Evolutionary conservation across 2,113 vertebrate genomes (phyloP).

Genomic region (Dunckerocampus dactyliophorus): DNA sequence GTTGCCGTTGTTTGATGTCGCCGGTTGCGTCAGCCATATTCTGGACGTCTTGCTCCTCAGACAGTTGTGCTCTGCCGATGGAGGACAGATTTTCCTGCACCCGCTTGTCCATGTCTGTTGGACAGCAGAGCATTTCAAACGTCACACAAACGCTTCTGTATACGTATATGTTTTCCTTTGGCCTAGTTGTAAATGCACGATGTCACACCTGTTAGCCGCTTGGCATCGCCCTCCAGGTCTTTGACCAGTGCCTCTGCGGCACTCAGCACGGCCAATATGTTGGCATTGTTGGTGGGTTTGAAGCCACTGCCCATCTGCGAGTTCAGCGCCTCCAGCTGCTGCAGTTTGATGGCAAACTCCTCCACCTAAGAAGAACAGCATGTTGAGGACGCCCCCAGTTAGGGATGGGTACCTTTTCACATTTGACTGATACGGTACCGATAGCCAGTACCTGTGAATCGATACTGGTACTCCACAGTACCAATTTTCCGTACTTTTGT

Average conservation of each 20-base stretch:
- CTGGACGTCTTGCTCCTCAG: slow-evolving; percentile 60
- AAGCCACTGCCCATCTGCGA: slow-evolving; percentile 26
- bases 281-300: neutral
- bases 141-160: neutral
- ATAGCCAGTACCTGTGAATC: too few species aligned
- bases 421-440: too few species aligned
- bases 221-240: slow-evolving; percentile 66
- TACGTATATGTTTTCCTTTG: neutral
- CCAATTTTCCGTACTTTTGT: too few species aligned
- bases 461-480: too few species aligned
- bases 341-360: slow-evolving; percentile 70
- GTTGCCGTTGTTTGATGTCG: slow-evolving; percentile 47
- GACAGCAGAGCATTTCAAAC: neutral
- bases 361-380: slow-evolving; percentile 70
- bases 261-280: slow-evolving; percentile 74
- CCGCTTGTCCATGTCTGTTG: slow-evolving; percentile 66
- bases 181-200: neutral
- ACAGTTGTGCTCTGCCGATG: slow-evolving; percentile 63
- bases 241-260: slow-evolving; percentile 58
- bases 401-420: too few species aligned
- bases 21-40: slow-evolving; percentile 43
- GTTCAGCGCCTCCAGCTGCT: slow-evolving; percentile 72
- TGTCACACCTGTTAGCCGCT: slow-evolving; percentile 49
- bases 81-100: slow-evolving; percentile 70
- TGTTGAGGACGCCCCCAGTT: neutral